phyloP scores from a whole-genome alignment of 2,888 invertebrate genomes.

The Agelastica alni region DNA sequence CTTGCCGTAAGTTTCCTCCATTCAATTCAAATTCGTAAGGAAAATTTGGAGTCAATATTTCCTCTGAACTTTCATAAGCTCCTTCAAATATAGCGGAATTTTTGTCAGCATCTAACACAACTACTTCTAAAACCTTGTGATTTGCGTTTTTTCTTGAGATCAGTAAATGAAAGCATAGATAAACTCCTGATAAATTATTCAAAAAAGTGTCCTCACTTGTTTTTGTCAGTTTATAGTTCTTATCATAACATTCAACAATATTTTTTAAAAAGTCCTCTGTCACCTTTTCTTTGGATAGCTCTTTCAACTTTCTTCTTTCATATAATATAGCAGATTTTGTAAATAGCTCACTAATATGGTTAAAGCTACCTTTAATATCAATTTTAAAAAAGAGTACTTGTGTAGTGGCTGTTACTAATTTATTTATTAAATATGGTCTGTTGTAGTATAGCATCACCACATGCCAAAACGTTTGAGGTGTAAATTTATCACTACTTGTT shows the following conservation, averaged over 20 bases:
- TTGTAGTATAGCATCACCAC: slow-evolving; percentile 65
- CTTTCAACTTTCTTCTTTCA: slow-evolving; percentile 48
- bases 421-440: slow-evolving; percentile 75
- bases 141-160: slow-evolving; percentile 51
- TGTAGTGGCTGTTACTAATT: slow-evolving; percentile 66
- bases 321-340: slow-evolving; percentile 48
- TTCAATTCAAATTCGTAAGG: slow-evolving; percentile 55
- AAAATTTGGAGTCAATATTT: slow-evolving; percentile 59
- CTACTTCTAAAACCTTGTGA: slow-evolving; percentile 48
- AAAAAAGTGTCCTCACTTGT: slow-evolving; percentile 38
- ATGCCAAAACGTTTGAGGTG: slow-evolving; percentile 65
- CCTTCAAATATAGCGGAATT: slow-evolving; percentile 58
- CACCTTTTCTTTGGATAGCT: slow-evolving; percentile 43
- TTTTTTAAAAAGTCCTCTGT: slow-evolving; percentile 44
- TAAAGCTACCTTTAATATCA: slow-evolving; percentile 35
- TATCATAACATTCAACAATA: slow-evolving; percentile 47
- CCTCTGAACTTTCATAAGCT: slow-evolving; percentile 52
- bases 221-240: slow-evolving; percentile 40
- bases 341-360: slow-evolving; percentile 44
- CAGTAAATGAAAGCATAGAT: slow-evolving; percentile 55
- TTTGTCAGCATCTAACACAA: slow-evolving; percentile 54
- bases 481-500: slow-evolving; percentile 48
- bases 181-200: slow-evolving; percentile 42
- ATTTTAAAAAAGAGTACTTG: slow-evolving; percentile 46
- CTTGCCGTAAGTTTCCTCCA: slow-evolving; percentile 44